phyloP scores from a whole-genome alignment of 2,113 vertebrate genomes.

The Halichoeres trimaculatus region DNA sequence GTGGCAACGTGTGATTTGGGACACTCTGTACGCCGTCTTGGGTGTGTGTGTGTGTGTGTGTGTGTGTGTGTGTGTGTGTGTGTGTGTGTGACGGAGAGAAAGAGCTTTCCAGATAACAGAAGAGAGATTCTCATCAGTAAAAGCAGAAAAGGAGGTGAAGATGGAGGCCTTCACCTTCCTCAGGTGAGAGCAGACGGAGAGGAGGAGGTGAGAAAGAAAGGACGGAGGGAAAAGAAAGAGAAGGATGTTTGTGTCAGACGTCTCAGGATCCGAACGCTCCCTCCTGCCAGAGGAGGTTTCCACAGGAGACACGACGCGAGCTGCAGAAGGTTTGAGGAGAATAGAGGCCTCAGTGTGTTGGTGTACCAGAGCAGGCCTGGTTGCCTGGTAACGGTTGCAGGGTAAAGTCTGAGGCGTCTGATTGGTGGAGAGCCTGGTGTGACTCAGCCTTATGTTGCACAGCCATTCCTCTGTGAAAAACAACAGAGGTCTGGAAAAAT shows the following conservation, averaged over 20 bases:
- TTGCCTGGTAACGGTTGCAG: conserved; percentile 72
- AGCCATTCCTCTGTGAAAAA: conserved; percentile 61
- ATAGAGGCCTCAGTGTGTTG: conserved; percentile 55
- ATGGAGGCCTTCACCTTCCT: conserved; percentile 53
- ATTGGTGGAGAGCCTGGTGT: conserved; percentile 58
- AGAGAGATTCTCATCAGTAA: background rate
- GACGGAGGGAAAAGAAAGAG: background rate
- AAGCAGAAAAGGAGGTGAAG: background rate
- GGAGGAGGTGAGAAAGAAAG: conserved; percentile 6
- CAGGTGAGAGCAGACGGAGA: conserved; percentile 25
- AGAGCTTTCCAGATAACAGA: no score
- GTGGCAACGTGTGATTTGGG: conserved; percentile 76
- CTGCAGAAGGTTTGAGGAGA: conserved; percentile 23
- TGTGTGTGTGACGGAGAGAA: background rate
- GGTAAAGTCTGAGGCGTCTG: conserved; percentile 34
- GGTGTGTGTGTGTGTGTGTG: conserved; percentile 21
- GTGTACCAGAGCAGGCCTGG: conserved; percentile 51
- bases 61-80: conserved; percentile 4
- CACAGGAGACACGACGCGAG: conserved; percentile 33
- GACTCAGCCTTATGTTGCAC: conserved; percentile 67
- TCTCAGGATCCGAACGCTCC: no score
- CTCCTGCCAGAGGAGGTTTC: conserved; percentile 19
- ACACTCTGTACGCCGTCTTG: conserved; percentile 65
- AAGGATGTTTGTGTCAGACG: background rate
- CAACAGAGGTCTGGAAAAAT: conserved; percentile 61